Conservation (phyloP, 2,113 vertebrate species). For the Pomatostomus ruficeps region DNA sequence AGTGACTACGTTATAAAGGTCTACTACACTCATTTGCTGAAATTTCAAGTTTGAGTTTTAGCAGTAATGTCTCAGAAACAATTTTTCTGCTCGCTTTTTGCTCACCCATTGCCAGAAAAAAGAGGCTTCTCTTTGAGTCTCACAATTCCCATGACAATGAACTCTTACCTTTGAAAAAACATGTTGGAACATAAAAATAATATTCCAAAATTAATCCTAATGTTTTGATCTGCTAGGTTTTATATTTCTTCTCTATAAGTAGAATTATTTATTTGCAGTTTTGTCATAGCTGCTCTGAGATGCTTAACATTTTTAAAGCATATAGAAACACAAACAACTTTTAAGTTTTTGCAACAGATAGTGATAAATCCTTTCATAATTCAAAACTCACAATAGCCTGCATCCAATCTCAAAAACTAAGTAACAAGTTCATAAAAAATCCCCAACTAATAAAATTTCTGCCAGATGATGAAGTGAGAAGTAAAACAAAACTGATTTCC, state of each 20-base stretch:
- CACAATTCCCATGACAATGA: background rate
- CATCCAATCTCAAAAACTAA: background rate
- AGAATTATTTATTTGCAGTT: background rate
- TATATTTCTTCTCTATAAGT: background rate
- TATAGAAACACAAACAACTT: background rate
- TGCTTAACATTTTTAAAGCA: background rate
- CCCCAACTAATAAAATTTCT: background rate
- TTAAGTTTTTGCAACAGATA: background rate
- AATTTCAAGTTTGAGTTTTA: background rate
- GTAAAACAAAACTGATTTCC: background rate
- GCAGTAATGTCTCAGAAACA: accelerated
- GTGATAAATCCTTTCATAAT: background rate
- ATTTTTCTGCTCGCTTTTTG: background rate
- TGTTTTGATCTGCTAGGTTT: background rate
- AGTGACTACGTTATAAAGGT: background rate
- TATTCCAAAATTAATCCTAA: background rate
- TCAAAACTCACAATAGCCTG: background rate
- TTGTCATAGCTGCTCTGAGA: background rate
- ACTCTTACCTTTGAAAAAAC: background rate
- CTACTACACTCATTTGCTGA: background rate
- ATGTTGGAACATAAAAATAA: background rate
- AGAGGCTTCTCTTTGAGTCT: background rate
- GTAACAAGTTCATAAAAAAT: background rate
- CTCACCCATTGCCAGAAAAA: background rate
- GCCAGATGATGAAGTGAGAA: background rate